Conservation (phyloP, 2,113 vertebrate genomes). For the Glaucidium brasilianum region DNA sequence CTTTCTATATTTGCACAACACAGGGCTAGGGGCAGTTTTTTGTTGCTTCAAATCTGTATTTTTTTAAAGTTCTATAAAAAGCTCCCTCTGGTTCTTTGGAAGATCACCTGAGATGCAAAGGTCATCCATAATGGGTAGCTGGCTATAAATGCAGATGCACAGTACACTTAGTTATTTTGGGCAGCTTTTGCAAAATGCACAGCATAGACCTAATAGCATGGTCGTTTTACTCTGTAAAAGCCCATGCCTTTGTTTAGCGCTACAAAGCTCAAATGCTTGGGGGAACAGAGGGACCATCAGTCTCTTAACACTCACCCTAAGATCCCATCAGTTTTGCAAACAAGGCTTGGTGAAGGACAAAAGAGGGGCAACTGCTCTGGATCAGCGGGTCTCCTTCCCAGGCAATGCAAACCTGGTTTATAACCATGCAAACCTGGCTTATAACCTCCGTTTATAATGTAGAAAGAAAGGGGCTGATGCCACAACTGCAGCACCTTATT, state of each 20-base stretch:
- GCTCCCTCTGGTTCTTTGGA: neutral
- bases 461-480: neutral
- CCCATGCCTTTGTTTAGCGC: neutral
- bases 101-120: conserved; percentile 18
- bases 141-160: neutral
- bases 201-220: neutral
- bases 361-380: neutral
- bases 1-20: neutral
- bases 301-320: neutral
- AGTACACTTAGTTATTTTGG: neutral
- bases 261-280: neutral
- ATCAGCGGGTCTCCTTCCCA: neutral
- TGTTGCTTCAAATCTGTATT: neutral
- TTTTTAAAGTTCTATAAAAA: neutral
- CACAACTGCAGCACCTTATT: neutral
- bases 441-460: neutral
- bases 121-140: neutral
- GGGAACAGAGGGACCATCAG: neutral
- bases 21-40: neutral
- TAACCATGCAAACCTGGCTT: neutral
- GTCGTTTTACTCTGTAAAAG: neutral
- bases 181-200: neutral
- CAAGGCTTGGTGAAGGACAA: neutral
- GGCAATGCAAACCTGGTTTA: neutral
- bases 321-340: neutral